Percentiles rank a stretch among this genome's conserved stretches.
Evolutionary conservation across 2,888 invertebrate genomes (phyloP).

Genomic region (Cryptocephalus primarius): DNA sequence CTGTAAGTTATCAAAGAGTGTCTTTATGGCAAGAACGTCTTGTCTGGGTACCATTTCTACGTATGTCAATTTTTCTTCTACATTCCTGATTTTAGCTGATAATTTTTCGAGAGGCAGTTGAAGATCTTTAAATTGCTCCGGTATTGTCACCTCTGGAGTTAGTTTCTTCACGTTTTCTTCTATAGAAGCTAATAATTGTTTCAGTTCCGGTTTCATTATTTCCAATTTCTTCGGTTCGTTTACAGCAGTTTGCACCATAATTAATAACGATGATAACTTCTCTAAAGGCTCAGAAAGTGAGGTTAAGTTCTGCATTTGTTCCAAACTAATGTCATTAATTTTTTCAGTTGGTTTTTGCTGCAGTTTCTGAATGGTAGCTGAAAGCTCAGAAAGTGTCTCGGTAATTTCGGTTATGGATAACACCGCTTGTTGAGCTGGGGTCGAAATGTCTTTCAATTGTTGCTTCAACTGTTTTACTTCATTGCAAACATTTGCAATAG

Average conservation of each 20-base stretch:
- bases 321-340: slow-evolving; percentile 1
- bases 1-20: background rate
- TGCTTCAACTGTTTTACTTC: background rate
- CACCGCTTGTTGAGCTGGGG: slow-evolving; percentile 7
- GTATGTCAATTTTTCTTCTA: background rate
- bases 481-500: background rate
- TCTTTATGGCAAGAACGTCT: background rate
- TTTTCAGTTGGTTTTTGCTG: background rate
- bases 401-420: slow-evolving; percentile 10
- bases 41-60: background rate
- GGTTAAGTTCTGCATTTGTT: slow-evolving; percentile 7
- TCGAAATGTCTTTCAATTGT: too few species aligned
- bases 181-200: slow-evolving; percentile 1
- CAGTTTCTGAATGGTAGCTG: slow-evolving; percentile 6
- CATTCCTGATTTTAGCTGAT: background rate
- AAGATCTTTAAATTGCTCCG: background rate
- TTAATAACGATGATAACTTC: slow-evolving; percentile 6
- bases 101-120: background rate
- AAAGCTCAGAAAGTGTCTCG: slow-evolving; percentile 4
- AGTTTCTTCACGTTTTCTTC: too few species aligned
- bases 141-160: too few species aligned
- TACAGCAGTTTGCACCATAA: slow-evolving; percentile 5
- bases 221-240: slow-evolving; percentile 6
- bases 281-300: slow-evolving; percentile 9
- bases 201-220: slow-evolving; percentile 6